phyloP scores from a whole-genome alignment of 2,797 vertebrate species.

The Mastacembelus armatus region DNA sequence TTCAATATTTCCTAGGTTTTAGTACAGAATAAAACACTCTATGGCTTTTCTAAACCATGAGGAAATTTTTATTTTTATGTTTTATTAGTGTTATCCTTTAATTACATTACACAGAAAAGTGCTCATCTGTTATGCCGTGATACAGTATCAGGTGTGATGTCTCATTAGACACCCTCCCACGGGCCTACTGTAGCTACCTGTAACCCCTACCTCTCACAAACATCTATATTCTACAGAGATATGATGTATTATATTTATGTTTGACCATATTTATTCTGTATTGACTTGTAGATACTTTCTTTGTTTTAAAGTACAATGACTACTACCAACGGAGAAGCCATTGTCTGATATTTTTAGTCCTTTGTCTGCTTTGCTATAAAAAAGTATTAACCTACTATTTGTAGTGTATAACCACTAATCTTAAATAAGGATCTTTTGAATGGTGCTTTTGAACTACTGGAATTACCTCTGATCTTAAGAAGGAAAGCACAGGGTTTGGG shows the following conservation, averaged over 20 bases:
- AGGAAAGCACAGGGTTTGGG: conserved; percentile 62
- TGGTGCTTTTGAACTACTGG: conserved; percentile 83
- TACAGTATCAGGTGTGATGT: conserved; percentile 57
- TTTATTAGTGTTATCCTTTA: conserved; percentile 17
- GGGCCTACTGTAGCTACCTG: conserved; percentile 64
- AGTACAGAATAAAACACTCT: conserved; percentile 7
- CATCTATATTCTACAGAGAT: conserved; percentile 75
- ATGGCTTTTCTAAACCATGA: conserved; percentile 1
- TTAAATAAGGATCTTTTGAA: conserved; percentile 67
- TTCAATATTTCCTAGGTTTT: conserved; percentile 11
- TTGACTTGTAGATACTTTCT: conserved; percentile 74
- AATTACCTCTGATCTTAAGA: conserved; percentile 77
- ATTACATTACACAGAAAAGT: conserved; percentile 27
- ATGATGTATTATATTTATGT: conserved; percentile 80
- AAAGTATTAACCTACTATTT: conserved; percentile 58
- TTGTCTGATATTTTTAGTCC: conserved; percentile 54
- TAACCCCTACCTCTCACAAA: conserved; percentile 84
- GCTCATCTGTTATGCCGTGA: conserved; percentile 57
- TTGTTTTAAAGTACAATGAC: conserved; percentile 64
- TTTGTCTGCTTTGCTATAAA: conserved; percentile 57
- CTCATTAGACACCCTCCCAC: conserved; percentile 47
- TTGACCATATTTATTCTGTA: conserved; percentile 86
- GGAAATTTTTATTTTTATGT: conserved; percentile 2
- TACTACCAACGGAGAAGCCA: conserved; percentile 62
- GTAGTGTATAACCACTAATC: conserved; percentile 76